phyloP scores from a whole-genome alignment of 2,888 invertebrate genomes.

The Philereme vetulata region DNA sequence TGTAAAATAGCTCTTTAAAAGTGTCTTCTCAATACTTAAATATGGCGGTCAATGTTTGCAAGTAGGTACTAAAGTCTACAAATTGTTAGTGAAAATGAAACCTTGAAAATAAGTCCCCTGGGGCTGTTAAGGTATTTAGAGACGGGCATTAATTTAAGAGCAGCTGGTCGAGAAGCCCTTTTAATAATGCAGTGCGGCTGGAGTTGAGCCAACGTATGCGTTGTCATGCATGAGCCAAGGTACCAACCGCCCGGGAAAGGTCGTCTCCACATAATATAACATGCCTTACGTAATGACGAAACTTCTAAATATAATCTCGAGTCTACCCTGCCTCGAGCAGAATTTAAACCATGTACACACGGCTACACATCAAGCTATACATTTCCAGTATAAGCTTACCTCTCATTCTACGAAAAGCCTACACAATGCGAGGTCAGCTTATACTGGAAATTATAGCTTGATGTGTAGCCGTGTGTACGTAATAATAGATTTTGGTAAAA shows the following conservation, averaged over 20 bases:
- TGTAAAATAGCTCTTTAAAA: not conserved
- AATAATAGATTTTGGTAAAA: constrained; percentile 26
- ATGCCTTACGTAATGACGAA: constrained; percentile 32
- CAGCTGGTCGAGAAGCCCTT: constrained; percentile 49
- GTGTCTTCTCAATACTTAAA: not conserved
- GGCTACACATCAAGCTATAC: no score
- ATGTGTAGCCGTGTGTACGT: no score
- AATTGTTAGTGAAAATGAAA: constrained; percentile 34
- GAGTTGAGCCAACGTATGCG: constrained; percentile 53
- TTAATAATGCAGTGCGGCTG: constrained; percentile 65
- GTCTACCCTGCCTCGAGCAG: constrained; percentile 29
- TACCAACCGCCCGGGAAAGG: constrained; percentile 50
- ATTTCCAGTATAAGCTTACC: no score
- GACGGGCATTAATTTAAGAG: constrained; percentile 58
- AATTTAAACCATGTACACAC: constrained; percentile 16
- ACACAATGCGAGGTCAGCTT: no score
- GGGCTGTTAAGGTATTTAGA: constrained; percentile 48
- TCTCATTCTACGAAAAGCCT: no score
- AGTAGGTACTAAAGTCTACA: constrained; percentile 13
- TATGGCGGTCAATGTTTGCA: constrained; percentile 17
- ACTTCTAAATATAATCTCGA: constrained; percentile 38
- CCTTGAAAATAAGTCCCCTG: constrained; percentile 42
- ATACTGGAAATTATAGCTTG: no score
- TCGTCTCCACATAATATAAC: constrained; percentile 49
- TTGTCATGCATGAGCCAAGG: constrained; percentile 59